A percentile compares a stretch with the other conserved stretches of the same genome.
phyloP scores from a whole-genome alignment of 2,113 vertebrate genomes.

The Barnardius zonarius region DNA sequence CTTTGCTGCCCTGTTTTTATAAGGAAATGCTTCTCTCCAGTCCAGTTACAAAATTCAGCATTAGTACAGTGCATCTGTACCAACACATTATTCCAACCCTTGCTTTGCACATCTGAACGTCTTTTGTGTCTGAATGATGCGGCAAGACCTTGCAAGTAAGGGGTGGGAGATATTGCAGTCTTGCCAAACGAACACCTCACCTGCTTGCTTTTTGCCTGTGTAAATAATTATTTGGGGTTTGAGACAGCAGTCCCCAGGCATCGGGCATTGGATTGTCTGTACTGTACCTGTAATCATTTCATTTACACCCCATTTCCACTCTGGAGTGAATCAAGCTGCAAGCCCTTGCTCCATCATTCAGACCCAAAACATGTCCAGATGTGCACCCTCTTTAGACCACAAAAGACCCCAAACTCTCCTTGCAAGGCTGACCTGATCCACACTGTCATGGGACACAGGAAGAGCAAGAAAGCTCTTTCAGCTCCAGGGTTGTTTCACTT shows the following conservation, averaged over 20 bases:
- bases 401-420: neutral
- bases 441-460: neutral
- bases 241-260: neutral
- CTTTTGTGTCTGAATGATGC: too few species aligned
- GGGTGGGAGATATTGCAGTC: too few species aligned
- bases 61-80: neutral
- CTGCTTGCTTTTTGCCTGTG: too few species aligned
- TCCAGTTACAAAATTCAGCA: neutral
- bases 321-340: neutral
- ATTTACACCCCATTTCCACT: neutral
- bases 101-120: neutral
- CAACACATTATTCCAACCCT: neutral
- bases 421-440: neutral
- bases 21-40: neutral
- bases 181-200: too few species aligned
- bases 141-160: too few species aligned
- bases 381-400: neutral
- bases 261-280: neutral
- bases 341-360: neutral
- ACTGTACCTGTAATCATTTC: neutral
- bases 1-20: neutral
- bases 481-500: neutral
- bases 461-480: neutral
- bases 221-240: too few species aligned
- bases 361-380: neutral